Evolutionary conservation across 2,113 vertebrate genomes (phyloP), one percentile per base, ranked within the genome.

Genomic region (Istiophorus platypterus): DNA sequence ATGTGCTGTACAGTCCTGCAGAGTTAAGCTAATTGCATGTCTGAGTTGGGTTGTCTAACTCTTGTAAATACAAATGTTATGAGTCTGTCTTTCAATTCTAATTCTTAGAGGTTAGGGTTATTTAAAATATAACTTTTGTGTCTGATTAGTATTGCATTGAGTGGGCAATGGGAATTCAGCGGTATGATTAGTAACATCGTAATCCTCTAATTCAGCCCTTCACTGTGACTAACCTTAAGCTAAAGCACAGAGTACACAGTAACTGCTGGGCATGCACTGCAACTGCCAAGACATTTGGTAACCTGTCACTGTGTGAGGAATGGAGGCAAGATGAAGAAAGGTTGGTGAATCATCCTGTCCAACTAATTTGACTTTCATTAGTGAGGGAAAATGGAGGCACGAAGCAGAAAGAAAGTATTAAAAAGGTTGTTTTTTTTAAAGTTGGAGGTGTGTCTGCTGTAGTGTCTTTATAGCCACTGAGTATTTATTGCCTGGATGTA

Each of bases 161-260:
- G 78, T 18, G 31, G 62, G 45, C 26, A 59, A 71, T 26, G 76
- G 42, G 54, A 77, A 49, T 80, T 49, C 27, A 26, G 62, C 29
- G 58, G 63, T 34, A 56, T 68, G 29, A 54, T 70, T 70, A 64
- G 49, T 7, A 63, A 72, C 6, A 66, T 69, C 57, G 59, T 62
- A 41, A 54, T 83, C 83, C 56, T 47, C 52, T 56, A 22, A 68
- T 72, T 59, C 54, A 61, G 65, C 14, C 58, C 45, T 76, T 85
- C 70, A 58, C 11, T 1, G 39, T 13, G 39, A 61, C 69, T 69
- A 64, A 81, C 84, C 82, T 85, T 86, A 82, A 89, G 78, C 59
- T 22, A 18, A 42, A 37, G 64, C 59, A 49, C 51, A 37, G 24
- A 29, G 67, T 52, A 59, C 54, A 63, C 74, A 78, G 62, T 75